Conservation (phyloP, 1,140 invertebrate genomes). For the Bombyx mandarina region DNA sequence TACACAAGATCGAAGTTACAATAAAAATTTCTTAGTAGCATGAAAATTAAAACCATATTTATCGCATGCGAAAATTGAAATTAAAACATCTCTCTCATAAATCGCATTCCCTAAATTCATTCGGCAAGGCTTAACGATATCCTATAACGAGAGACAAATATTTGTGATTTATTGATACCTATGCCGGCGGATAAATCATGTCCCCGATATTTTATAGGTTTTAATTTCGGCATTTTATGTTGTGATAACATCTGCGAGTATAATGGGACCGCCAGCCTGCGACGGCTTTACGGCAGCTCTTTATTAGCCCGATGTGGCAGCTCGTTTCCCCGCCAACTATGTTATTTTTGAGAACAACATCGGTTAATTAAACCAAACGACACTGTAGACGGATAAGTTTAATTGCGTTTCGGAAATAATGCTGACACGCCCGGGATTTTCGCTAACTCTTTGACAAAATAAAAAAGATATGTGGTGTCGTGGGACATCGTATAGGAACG, state of each 20-base stretch:
- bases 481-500: too few species aligned
- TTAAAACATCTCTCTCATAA: slow-evolving; percentile 2
- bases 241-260: slow-evolving; percentile 51
- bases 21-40: too few species aligned
- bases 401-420: too few species aligned
- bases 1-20: too few species aligned
- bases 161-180: slow-evolving; percentile 27
- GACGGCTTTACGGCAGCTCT: slow-evolving; percentile 30
- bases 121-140: slow-evolving; percentile 18
- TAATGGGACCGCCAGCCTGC: slow-evolving; percentile 34
- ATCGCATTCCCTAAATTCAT: slow-evolving; percentile 12
- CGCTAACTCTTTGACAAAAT: too few species aligned
- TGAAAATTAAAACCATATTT: too few species aligned
- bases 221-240: slow-evolving; percentile 61
- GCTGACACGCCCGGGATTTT: too few species aligned
- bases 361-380: background rate
- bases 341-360: slow-evolving; percentile 6
- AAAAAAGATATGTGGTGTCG: too few species aligned
- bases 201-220: slow-evolving; percentile 54
- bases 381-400: too few species aligned
- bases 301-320: slow-evolving; percentile 20
- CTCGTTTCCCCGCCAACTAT: slow-evolving; percentile 15
- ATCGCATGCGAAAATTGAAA: too few species aligned
- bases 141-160: slow-evolving; percentile 26
- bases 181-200: slow-evolving; percentile 34